Conservation (phyloP, 53 echinoderm and acorn worm genomes). For the Echinarachnius parma region DNA sequence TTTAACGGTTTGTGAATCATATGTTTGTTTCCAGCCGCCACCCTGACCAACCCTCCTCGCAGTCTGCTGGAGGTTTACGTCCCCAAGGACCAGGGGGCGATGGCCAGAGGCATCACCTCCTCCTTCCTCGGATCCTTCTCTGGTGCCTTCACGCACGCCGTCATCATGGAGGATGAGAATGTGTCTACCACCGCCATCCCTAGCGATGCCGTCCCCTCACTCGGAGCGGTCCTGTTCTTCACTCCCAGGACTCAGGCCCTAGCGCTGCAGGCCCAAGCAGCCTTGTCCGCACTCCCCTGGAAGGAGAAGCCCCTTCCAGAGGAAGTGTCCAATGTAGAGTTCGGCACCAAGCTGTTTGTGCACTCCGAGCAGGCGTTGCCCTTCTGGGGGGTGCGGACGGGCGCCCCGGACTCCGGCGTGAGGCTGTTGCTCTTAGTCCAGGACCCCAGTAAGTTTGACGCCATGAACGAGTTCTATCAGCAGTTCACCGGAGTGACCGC, state of each 20-base stretch:
- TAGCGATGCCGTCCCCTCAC: slow-evolving; percentile 33
- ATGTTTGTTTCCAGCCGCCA: slow-evolving; percentile 72
- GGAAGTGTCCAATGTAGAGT: slow-evolving; percentile 63
- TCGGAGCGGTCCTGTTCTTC: slow-evolving; percentile 75
- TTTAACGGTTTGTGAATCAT: too few relatives aligned
- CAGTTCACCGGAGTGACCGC: slow-evolving; percentile 60
- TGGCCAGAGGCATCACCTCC: slow-evolving; percentile 53
- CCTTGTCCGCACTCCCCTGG: slow-evolving; percentile 67
- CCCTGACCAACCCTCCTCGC: slow-evolving; percentile 83
- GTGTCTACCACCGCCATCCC: background rate
- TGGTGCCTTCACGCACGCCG: slow-evolving; percentile 87
- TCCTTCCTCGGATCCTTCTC: slow-evolving; percentile 75
- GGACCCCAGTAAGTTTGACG: slow-evolving; percentile 58
- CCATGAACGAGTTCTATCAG: slow-evolving; percentile 79
- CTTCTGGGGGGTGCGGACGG: slow-evolving; percentile 75
- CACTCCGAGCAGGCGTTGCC: slow-evolving; percentile 66
- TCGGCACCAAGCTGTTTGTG: slow-evolving; percentile 68
- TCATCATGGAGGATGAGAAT: slow-evolving; percentile 59
- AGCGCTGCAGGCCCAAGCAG: slow-evolving; percentile 52
- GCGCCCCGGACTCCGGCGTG: slow-evolving; percentile 67
- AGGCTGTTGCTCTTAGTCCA: slow-evolving; percentile 72
- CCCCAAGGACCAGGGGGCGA: slow-evolving; percentile 48
- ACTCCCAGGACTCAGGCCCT: slow-evolving; percentile 53
- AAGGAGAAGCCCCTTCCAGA: slow-evolving; percentile 53
- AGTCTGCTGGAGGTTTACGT: slow-evolving; percentile 76